Evolutionary conservation across 2,113 vertebrate species (phyloP), one percentile per base, ranked within the genome.

Genomic region (Phasianus colchicus): DNA sequence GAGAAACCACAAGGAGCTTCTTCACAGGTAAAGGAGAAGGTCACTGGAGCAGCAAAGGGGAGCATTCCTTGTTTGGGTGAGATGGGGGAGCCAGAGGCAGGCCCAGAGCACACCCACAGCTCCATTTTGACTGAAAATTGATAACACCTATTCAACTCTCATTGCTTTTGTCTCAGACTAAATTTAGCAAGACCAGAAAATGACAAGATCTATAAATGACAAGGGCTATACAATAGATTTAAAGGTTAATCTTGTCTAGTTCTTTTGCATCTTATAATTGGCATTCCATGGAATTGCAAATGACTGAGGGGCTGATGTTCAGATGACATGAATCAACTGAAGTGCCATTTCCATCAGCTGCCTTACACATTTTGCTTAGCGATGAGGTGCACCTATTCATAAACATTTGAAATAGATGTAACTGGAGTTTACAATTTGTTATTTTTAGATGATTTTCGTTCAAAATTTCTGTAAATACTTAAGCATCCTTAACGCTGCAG

Each of bases 61-160:
- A 84, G 10, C 9, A 47, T 79, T 11, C 9, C 6, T 58, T 1
- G 0, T n/a, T 40, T 18, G 8, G 40, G 20, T 8, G 4, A 73
- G 29, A 8, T 2, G 2, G 13, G 6, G 74, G 42, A 82, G 30
- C 8, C 45, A 86, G 61, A 73, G 32, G 45, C 9, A 50, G 20
- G 30, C 24, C 19, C 6, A 43, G 40, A 8, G 54, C 29, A 42
- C 40, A 19, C 5, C 0, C 19, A 40, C 48, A 78, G 13, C 42
- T 29, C 38, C 9, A 6, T 11, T 1, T 25, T 81, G 45, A 25
- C 54, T 77, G 47, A 73, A 58, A 77, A 80, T 13, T 40, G 21
- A 10, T 80, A 57, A 81, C 80, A 81, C 21, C 13, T 65, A 6
- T 72, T 73, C 9, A 67, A 0, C 14, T 61, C 25, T 69, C 22